phyloP scores from a whole-genome alignment of 2,888 invertebrate genomes.

The Drosophila meridionalis region DNA sequence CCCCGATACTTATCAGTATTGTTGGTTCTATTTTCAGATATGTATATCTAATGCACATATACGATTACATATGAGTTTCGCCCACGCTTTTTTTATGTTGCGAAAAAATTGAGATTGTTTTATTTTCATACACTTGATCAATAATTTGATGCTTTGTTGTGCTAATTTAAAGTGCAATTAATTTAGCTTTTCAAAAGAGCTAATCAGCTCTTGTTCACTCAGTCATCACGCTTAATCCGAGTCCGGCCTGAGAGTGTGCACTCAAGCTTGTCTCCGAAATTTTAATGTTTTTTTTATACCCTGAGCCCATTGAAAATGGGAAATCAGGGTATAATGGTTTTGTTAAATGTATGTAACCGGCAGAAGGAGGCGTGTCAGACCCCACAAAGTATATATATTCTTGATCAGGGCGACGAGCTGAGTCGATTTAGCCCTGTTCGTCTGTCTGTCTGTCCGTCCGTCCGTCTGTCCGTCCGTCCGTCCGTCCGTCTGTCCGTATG shows the following conservation, averaged over 20 bases:
- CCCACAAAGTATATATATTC: no score
- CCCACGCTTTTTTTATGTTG: not conserved
- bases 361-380: no score
- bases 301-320: no score
- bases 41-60: not conserved
- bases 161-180: constrained; percentile 67
- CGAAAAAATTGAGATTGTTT: constrained; percentile 9
- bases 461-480: no score
- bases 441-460: no score
- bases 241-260: constrained; percentile 29
- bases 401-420: no score
- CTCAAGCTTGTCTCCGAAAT: constrained; percentile 41
- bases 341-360: no score
- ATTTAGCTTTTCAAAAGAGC: constrained; percentile 52
- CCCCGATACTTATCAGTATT: not conserved
- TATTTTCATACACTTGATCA: constrained; percentile 60
- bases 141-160: constrained; percentile 50
- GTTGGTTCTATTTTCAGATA: not conserved
- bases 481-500: no score
- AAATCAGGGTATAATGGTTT: no score
- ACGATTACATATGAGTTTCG: not conserved
- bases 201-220: constrained; percentile 35
- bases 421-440: no score
- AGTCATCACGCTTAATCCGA: constrained; percentile 22
- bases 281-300: not conserved